These are phyloP conservation scores for Actenoides lindsayi DNA, from an alignment of 2,113 vertebrate genomes.

Conservation along the genomic window DNA sequence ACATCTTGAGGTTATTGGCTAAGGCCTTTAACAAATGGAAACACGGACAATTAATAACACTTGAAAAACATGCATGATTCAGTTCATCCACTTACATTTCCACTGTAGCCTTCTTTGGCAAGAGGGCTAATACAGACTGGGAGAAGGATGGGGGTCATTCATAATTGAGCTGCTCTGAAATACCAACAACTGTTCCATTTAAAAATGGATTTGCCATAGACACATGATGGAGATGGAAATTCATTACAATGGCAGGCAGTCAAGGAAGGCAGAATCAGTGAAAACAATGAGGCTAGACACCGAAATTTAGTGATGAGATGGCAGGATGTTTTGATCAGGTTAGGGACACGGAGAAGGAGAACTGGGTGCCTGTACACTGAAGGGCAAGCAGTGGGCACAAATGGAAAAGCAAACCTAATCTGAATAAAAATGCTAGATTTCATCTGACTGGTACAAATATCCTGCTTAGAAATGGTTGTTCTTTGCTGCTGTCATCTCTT, in stretches of 20 bases:
- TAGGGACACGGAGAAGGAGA: background rate
- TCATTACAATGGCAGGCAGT: background rate
- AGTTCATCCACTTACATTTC: background rate
- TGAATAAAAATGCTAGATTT: background rate
- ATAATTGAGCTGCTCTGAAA: background rate
- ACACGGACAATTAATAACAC: constrained; percentile 11
- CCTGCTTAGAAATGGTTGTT: background rate
- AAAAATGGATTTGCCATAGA: background rate
- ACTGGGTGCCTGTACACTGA: background rate
- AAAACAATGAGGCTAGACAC: background rate
- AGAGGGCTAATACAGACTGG: background rate
- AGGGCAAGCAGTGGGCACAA: background rate
- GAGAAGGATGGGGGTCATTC: background rate
- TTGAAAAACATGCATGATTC: constrained; percentile 4
- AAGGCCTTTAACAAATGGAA: constrained; percentile 15
- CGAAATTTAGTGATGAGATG: background rate
- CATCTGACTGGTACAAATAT: background rate
- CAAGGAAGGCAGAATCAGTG: background rate
- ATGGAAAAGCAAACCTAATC: background rate
- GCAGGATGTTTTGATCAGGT: background rate
- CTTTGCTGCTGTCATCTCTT: background rate
- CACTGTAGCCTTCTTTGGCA: background rate
- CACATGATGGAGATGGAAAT: background rate
- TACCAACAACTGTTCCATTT: background rate
- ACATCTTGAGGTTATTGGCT: constrained; percentile 10